These are phyloP conservation scores for Hozukius guyotensis DNA, from an alignment of 2,797 vertebrate species.

Conservation along the genomic window DNA sequence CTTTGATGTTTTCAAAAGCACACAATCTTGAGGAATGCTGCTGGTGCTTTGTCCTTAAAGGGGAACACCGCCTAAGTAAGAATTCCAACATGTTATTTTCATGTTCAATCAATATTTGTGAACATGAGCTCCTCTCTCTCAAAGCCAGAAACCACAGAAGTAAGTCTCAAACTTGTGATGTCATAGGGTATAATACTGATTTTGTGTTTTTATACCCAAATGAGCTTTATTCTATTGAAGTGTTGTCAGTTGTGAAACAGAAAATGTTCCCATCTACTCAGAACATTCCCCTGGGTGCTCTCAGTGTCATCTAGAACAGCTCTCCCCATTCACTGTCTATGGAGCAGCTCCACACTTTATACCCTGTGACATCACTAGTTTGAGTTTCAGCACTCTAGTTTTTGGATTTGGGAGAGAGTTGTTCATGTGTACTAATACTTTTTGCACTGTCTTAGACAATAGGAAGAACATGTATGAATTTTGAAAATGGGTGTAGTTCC, in stretches of 20 bases:
- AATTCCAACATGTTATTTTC: not conserved
- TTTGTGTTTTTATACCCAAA: not conserved
- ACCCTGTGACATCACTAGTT: not conserved
- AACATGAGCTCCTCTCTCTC: not conserved
- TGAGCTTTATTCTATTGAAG: not conserved
- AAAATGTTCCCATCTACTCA: no score
- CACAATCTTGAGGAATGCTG: not conserved
- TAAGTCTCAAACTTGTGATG: not conserved
- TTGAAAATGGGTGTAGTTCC: not conserved
- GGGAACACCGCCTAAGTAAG: not conserved
- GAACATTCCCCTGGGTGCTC: no score
- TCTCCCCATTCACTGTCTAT: no score
- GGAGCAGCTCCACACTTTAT: no score
- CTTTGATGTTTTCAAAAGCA: not conserved
- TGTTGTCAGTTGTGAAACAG: not conserved
- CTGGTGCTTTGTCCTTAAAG: not conserved
- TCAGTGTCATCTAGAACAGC: no score
- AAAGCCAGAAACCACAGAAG: not conserved
- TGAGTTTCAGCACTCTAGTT: not conserved
- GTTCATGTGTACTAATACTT: not conserved
- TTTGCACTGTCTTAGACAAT: not conserved
- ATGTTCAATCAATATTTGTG: not conserved
- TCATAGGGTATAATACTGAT: not conserved
- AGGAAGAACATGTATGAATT: not conserved
- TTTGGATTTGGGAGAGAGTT: not conserved